Evolutionary conservation across 1,140 invertebrate genomes (phyloP).

Genomic region (Lerema accius): DNA sequence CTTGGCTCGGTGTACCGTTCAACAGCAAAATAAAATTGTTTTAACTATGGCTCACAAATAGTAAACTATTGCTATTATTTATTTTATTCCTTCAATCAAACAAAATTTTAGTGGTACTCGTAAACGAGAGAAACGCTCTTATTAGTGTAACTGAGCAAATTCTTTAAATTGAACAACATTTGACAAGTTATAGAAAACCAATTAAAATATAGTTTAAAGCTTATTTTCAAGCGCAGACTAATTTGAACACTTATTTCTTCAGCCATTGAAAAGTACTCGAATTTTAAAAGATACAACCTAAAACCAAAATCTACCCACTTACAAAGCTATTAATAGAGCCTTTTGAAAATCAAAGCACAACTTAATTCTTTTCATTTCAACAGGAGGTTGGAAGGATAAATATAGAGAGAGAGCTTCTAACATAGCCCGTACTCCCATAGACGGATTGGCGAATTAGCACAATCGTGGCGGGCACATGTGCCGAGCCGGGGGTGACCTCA

Average conservation of each 20-base stretch:
- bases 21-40: neutral
- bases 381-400: slow-evolving; percentile 15
- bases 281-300: no score
- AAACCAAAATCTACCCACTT: no score
- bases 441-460: slow-evolving; percentile 25
- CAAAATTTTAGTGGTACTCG: no score
- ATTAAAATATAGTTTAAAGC: no score
- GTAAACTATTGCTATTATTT: neutral
- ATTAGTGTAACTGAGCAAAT: no score
- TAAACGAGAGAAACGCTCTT: no score
- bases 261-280: no score
- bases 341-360: slow-evolving; percentile 12
- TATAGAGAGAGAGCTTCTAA: slow-evolving; percentile 4
- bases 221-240: no score
- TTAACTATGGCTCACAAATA: neutral
- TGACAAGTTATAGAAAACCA: no score
- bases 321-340: no score
- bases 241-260: no score
- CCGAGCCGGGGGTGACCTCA: slow-evolving; percentile 41
- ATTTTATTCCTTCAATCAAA: neutral
- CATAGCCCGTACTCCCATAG: slow-evolving; percentile 26
- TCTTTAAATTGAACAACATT: no score
- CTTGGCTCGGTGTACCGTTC: neutral
- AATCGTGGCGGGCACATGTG: slow-evolving; percentile 27
- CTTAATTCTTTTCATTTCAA: slow-evolving; percentile 13